These are phyloP conservation scores for Lucifuga dentata DNA, from an alignment of 2,113 vertebrate species.

Conservation along the genomic window DNA sequence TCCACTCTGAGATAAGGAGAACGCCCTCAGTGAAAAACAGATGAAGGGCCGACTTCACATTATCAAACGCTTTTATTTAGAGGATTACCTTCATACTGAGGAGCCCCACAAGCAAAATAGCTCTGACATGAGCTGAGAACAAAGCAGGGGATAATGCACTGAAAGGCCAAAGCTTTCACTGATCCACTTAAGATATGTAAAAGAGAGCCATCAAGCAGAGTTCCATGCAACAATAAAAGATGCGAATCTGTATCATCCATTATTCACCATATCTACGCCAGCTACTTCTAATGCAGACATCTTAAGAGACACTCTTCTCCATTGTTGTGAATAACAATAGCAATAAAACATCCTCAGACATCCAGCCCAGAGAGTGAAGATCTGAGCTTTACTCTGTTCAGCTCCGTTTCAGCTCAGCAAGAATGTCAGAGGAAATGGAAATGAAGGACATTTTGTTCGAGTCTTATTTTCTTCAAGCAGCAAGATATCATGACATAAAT, in stretches of 20 bases:
- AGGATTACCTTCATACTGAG: constrained; percentile 11
- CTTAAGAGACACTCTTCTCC: constrained; percentile 12
- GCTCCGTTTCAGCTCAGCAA: not conserved
- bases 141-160: not conserved
- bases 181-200: constrained; percentile 57
- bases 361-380: constrained; percentile 32
- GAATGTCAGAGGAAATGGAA: not conserved
- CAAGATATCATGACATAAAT: constrained; percentile 22
- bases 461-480: constrained; percentile 30
- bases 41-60: constrained; percentile 25
- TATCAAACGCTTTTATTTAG: constrained; percentile 24
- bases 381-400: constrained; percentile 42
- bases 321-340: constrained; percentile 46
- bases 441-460: not conserved
- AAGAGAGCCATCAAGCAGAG: constrained; percentile 33
- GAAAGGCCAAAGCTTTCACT: constrained; percentile 25
- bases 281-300: constrained; percentile 34
- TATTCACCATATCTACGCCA: constrained; percentile 34
- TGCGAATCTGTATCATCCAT: constrained; percentile 52
- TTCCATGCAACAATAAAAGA: constrained; percentile 25
- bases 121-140: constrained; percentile 29
- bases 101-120: constrained; percentile 14
- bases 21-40: not conserved
- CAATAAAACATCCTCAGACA: constrained; percentile 18
- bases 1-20: too few relatives aligned